Conservation (phyloP, 2,797 vertebrate genomes). For the Remorina albescens region DNA sequence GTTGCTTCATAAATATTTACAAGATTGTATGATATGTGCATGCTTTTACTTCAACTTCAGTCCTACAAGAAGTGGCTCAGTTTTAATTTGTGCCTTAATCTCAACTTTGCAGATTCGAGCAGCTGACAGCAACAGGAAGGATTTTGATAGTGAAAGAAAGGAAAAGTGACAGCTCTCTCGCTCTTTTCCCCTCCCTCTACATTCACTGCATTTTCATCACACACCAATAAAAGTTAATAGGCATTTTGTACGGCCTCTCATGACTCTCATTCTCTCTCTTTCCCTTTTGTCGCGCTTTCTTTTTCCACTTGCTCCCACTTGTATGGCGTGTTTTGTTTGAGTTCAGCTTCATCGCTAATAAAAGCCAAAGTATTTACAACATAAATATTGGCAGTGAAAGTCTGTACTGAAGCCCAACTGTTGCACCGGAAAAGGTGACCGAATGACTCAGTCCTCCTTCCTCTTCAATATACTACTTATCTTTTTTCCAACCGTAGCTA, state of each 20-base stretch:
- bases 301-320: slow-evolving; percentile 64
- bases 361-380: slow-evolving; percentile 65
- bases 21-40: slow-evolving; percentile 46
- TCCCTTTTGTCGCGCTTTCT: slow-evolving; percentile 15
- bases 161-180: slow-evolving; percentile 36
- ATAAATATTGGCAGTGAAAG: slow-evolving; percentile 66
- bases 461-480: slow-evolving; percentile 10
- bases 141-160: slow-evolving; percentile 24
- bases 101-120: slow-evolving; percentile 20
- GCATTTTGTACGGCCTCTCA: slow-evolving; percentile 53
- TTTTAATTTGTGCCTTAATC: slow-evolving; percentile 18
- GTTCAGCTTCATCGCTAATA: slow-evolving; percentile 47
- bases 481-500: background rate
- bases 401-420: slow-evolving; percentile 33
- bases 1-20: slow-evolving; percentile 74
- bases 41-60: slow-evolving; percentile 20
- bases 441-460: slow-evolving; percentile 32
- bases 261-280: slow-evolving; percentile 18
- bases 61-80: background rate
- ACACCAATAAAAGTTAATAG: slow-evolving; percentile 73
- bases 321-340: slow-evolving; percentile 56
- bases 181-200: slow-evolving; percentile 40
- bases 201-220: slow-evolving; percentile 64
- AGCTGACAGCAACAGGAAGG: slow-evolving; percentile 17
- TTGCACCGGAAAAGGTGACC: slow-evolving; percentile 49